Evolutionary conservation across 2,888 invertebrate genomes (phyloP).

Genomic region (Thera britannica): DNA sequence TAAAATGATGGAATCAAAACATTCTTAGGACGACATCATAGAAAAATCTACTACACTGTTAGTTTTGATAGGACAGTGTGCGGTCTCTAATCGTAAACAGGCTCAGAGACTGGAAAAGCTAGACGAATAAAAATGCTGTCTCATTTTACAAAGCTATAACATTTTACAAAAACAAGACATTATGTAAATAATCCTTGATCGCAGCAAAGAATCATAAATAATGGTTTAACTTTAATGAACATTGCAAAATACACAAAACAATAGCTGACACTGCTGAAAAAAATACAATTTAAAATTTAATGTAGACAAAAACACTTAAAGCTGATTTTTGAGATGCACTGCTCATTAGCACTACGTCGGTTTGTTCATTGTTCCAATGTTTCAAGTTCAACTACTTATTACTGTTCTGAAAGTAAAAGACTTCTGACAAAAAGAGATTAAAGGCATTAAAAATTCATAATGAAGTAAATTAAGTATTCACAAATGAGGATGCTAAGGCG

Average conservation of each 20-base stretch:
- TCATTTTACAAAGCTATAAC: slow-evolving; percentile 44
- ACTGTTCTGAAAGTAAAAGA: background rate
- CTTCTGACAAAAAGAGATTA: background rate
- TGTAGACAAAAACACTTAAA: slow-evolving; percentile 57
- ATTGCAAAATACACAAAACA: slow-evolving; percentile 75
- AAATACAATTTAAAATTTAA: slow-evolving; percentile 66
- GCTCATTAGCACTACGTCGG: slow-evolving; percentile 40
- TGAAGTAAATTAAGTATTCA: background rate
- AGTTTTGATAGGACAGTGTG: background rate
- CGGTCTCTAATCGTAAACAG: slow-evolving; percentile 5
- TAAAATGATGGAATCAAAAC: background rate
- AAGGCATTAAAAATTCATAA: background rate
- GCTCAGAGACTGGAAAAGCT: slow-evolving; percentile 29
- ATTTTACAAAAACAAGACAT: slow-evolving; percentile 43
- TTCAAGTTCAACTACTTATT: background rate
- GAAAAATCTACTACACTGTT: background rate
- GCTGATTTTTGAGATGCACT: slow-evolving; percentile 57
- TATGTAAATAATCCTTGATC: slow-evolving; percentile 31
- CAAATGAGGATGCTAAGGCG: background rate
- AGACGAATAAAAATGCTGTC: slow-evolving; percentile 32
- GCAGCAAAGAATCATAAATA: slow-evolving; percentile 55
- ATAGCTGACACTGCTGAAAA: slow-evolving; percentile 77
- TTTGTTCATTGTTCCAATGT: slow-evolving; percentile 9
- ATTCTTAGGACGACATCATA: background rate
- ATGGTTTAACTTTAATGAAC: slow-evolving; percentile 61